These are phyloP conservation scores for Dendrocopos noguchii DNA, from an alignment of 2,113 vertebrate species.

Conservation along the genomic window DNA sequence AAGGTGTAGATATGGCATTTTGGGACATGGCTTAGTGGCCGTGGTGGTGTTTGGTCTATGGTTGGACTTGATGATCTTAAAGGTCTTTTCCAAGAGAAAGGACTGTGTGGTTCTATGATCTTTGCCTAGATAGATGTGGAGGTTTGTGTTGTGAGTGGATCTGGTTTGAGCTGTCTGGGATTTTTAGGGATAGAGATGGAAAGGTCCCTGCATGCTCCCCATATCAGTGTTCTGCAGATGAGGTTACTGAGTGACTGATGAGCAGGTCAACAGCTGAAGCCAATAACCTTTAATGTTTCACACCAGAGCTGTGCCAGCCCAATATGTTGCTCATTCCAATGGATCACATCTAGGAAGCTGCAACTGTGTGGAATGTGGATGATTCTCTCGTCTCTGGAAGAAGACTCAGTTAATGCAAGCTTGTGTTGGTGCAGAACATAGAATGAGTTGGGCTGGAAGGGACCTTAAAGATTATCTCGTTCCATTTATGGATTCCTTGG, in stretches of 20 bases:
- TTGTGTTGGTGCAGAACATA: neutral
- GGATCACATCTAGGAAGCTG: accelerated
- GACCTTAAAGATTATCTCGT: too few relatives aligned
- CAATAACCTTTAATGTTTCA: neutral
- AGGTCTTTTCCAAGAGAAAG: too few relatives aligned
- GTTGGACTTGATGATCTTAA: too few relatives aligned
- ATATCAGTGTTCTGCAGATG: accelerated
- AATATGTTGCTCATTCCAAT: neutral
- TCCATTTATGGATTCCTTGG: neutral
- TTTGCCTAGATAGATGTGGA: accelerated
- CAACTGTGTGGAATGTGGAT: neutral
- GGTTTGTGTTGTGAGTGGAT: accelerated
- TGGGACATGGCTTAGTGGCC: too few relatives aligned
- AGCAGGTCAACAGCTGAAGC: neutral
- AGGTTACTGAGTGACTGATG: neutral
- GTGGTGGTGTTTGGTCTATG: too few relatives aligned
- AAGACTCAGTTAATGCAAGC: neutral
- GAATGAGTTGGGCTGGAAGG: too few relatives aligned
- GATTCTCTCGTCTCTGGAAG: neutral
- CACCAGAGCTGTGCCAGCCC: neutral
- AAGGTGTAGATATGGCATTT: too few relatives aligned
- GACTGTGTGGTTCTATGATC: too few relatives aligned
- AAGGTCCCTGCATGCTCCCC: neutral
- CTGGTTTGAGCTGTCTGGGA: neutral
- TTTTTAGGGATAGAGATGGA: neutral